Percentiles rank a stretch among this genome's conserved stretches.
Conservation (phyloP, 2,888 invertebrate species). For the Dinocampus coccinellae region DNA sequence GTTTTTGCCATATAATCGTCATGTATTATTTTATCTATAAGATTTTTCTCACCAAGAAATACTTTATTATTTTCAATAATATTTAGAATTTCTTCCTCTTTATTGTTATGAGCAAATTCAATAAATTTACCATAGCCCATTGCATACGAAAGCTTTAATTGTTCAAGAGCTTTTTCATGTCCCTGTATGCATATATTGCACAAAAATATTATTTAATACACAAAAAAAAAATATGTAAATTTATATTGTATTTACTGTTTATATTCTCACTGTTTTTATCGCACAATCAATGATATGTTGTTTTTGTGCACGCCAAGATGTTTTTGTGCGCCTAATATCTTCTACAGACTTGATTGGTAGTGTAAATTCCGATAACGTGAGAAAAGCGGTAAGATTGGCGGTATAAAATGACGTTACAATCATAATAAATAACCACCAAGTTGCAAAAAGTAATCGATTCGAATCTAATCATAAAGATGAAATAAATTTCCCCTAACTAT, state of each 20-base stretch:
- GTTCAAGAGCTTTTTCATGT: not conserved
- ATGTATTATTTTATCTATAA: slow-evolving; percentile 79
- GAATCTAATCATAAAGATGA: slow-evolving; percentile 75
- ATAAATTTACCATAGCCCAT: not conserved
- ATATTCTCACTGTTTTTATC: slow-evolving; percentile 31
- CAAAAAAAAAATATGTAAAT: too few species aligned
- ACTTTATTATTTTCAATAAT: slow-evolving; percentile 59
- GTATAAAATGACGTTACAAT: slow-evolving; percentile 91
- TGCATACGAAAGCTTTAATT: not conserved
- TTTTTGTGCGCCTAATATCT: slow-evolving; percentile 77
- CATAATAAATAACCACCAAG: slow-evolving; percentile 93
- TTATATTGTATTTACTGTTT: too few species aligned
- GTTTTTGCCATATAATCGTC: slow-evolving; percentile 78
- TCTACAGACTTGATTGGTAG: slow-evolving; percentile 80
- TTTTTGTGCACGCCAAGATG: slow-evolving; percentile 79
- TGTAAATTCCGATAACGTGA: slow-evolving; percentile 87
- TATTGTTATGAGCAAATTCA: not conserved
- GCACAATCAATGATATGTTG: slow-evolving; percentile 78
- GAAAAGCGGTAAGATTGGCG: slow-evolving; percentile 89
- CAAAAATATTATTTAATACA: not conserved
- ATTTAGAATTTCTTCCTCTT: not conserved
- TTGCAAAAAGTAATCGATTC: slow-evolving; percentile 85
- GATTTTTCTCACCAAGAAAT: slow-evolving; percentile 79
- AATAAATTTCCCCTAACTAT: not conserved
- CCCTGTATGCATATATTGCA: too few species aligned